Evolutionary conservation across 2,888 invertebrate species (phyloP).

Genomic region (Cartodere bifasciata): DNA sequence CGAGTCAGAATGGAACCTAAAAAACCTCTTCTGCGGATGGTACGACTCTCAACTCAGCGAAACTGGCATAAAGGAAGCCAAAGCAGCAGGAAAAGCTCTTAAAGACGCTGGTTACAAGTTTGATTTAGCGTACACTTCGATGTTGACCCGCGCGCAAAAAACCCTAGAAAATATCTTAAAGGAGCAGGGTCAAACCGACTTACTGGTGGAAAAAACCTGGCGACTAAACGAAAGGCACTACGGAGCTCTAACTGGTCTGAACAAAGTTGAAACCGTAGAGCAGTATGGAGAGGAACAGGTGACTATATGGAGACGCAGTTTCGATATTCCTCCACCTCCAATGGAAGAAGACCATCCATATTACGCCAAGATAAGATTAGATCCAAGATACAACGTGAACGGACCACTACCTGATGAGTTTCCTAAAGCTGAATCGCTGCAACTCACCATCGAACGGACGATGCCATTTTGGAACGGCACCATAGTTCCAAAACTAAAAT

Average conservation of each 20-base stretch:
- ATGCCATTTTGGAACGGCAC: slow-evolving; percentile 78
- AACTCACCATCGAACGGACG: slow-evolving; percentile 68
- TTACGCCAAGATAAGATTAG: slow-evolving; percentile 61
- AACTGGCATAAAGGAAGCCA: slow-evolving; percentile 56
- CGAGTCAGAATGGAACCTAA: slow-evolving; percentile 48
- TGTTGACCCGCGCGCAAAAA: slow-evolving; percentile 62
- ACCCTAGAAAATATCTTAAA: slow-evolving; percentile 57
- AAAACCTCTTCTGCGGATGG: slow-evolving; percentile 49
- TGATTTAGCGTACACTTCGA: slow-evolving; percentile 71
- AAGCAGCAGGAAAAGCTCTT: slow-evolving; percentile 58
- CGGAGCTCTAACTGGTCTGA: slow-evolving; percentile 72
- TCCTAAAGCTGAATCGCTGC: slow-evolving; percentile 71
- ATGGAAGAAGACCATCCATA: slow-evolving; percentile 67
- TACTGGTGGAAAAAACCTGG: slow-evolving; percentile 65
- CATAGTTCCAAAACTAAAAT: slow-evolving; percentile 67
- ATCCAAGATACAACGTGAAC: slow-evolving; percentile 55
- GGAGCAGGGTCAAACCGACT: slow-evolving; percentile 50
- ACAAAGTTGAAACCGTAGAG: slow-evolving; percentile 73
- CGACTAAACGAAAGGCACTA: slow-evolving; percentile 80
- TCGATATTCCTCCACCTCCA: slow-evolving; percentile 68
- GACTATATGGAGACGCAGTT: slow-evolving; percentile 76
- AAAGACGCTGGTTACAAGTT: slow-evolving; percentile 57
- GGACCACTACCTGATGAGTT: slow-evolving; percentile 60
- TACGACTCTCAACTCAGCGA: slow-evolving; percentile 43
- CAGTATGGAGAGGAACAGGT: slow-evolving; percentile 70